These are phyloP conservation scores for Papilio dardanus DNA, from an alignment of 1,140 invertebrate genomes.

Conservation along the genomic window DNA sequence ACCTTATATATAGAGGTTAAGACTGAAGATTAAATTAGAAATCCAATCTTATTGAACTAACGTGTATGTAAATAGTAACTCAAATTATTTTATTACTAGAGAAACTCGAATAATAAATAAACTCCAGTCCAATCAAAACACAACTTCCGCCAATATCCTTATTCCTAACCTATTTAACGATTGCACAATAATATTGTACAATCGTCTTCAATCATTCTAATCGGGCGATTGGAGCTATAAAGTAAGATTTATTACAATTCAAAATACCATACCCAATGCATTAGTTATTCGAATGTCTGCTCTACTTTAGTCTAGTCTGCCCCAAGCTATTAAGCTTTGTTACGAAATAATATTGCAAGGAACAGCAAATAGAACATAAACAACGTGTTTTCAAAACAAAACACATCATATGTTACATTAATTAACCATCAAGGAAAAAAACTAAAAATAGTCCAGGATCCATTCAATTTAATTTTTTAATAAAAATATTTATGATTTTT, in stretches of 20 bases:
- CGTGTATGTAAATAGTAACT: too few relatives aligned
- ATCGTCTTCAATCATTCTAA: background rate
- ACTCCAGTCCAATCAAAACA: background rate
- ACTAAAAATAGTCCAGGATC: background rate
- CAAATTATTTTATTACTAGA: too few relatives aligned
- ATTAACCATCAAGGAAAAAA: background rate
- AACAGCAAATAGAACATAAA: background rate
- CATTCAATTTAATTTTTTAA: background rate
- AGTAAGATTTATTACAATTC: constrained; percentile 23
- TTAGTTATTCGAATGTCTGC: constrained; percentile 14
- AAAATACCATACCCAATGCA: constrained; percentile 26
- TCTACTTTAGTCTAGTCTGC: constrained; percentile 5
- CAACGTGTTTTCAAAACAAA: background rate
- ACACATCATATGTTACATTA: background rate
- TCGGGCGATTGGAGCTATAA: background rate
- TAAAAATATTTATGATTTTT: too few relatives aligned
- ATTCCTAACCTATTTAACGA: constrained; percentile 11
- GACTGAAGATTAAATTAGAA: too few relatives aligned
- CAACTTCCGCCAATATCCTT: background rate
- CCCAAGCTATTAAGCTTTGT: background rate
- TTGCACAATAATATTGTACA: constrained; percentile 19
- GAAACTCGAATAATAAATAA: background rate
- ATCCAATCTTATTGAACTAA: too few relatives aligned
- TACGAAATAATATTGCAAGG: background rate
- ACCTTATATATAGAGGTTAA: too few relatives aligned